Evolutionary conservation across 1,140 invertebrate genomes (phyloP), one percentile per base, ranked within the genome.

Genomic region (Sinonovacula constricta): DNA sequence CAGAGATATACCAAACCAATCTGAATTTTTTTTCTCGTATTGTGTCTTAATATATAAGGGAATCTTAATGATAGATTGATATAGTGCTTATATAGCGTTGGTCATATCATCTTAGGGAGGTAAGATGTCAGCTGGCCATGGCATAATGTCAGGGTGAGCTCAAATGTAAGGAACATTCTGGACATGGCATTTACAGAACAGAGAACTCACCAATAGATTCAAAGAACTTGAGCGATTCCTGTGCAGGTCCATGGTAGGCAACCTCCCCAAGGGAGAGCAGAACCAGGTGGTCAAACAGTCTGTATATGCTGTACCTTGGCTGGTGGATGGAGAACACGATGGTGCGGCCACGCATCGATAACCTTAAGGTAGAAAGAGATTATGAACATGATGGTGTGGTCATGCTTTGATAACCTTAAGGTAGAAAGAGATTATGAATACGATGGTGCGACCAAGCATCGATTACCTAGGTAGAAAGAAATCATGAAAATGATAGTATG

Each of bases 281-380:
- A 57, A 87, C 85, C 0, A 91, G 59, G 5, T 59, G 79, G 66
- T 91, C 89, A 86, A 91, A 91, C 56, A 90, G 74, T 30, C 87
- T 83, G 81, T 83, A 91, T 51, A 91, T 91, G 51, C 89, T 89
- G 67, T 85, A 91, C 2, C 90, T 84, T 26, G 90, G 91, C 80
- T 91, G 91, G 80, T 91, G 91, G 26, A 91, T 91, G 3, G 90
- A 91, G 68, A 91, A 90, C n/a, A 91, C 85, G 22, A 91, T 87
- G 10, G 89, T 91, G 14, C 83, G 81, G 34, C 90, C 90, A 54
- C 77, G 80, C 10, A 81, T 15, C 7, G 90, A 76, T 60, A 91
- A 69, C 57, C 90, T 91, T 83, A 24, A 82, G 77, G 74, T 49
- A 76, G 54, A n/a, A n/a, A n/a, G n/a, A n/a, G 26, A 91, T 91